Evolutionary conservation across 2,888 invertebrate species (phyloP).

Genomic region (Isoperla grammatica): DNA sequence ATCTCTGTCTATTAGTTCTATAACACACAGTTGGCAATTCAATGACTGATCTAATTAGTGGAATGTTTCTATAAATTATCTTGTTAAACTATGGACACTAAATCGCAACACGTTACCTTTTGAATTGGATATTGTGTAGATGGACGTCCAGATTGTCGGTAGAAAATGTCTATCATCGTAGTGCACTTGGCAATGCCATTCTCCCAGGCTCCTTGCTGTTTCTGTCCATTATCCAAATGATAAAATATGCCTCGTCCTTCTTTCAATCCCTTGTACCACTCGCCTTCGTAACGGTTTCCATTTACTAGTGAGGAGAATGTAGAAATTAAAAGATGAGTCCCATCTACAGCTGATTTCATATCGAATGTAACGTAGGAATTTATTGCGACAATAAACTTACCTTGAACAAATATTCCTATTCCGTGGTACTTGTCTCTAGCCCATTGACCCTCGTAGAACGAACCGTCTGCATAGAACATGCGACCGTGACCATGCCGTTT

Average conservation of each 20-base stretch:
- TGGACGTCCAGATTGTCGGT: slow-evolving; percentile 50
- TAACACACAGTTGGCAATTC: no score
- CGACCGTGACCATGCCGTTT: slow-evolving; percentile 44
- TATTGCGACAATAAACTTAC: slow-evolving; percentile 38
- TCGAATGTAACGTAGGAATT: not conserved
- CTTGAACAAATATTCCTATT: slow-evolving; percentile 50
- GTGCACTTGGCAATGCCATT: slow-evolving; percentile 51
- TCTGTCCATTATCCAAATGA: slow-evolving; percentile 57
- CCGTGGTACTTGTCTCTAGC: slow-evolving; percentile 46
- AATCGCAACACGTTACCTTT: slow-evolving; percentile 40
- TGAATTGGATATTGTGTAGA: slow-evolving; percentile 54
- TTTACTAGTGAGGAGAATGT: slow-evolving; percentile 42
- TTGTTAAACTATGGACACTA: not conserved
- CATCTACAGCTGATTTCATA: not conserved
- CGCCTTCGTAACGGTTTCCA: slow-evolving; percentile 60
- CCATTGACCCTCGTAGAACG: slow-evolving; percentile 60
- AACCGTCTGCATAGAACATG: slow-evolving; percentile 55
- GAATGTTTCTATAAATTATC: not conserved
- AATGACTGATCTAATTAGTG: no score
- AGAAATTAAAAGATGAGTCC: not conserved
- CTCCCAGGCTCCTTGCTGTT: slow-evolving; percentile 61
- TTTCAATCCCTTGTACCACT: slow-evolving; percentile 52
- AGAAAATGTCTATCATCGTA: slow-evolving; percentile 53
- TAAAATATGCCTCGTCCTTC: slow-evolving; percentile 59
- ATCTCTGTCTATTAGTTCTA: no score